Evolutionary conservation across 2,113 vertebrate species (phyloP), one percentile per base, ranked within the genome.

Genomic region (Mellivora capensis): DNA sequence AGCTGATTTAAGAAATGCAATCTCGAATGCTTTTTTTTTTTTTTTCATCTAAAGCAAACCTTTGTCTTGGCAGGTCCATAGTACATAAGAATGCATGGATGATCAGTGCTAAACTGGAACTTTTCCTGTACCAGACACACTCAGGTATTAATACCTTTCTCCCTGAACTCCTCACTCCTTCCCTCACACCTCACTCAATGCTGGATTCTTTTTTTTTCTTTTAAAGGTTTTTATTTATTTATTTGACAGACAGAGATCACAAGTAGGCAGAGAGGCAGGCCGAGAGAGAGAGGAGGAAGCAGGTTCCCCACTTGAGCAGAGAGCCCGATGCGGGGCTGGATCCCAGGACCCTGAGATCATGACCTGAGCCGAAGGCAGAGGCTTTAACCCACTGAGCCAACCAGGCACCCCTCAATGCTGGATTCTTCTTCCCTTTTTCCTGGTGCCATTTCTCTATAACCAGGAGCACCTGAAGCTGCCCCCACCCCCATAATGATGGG

Each of bases 101-200:
- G 52, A 94, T 99, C 98, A 99, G 99, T 91, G 99, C 99, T 23
- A 99, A 98, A 57, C 99, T 98, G 87, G 98, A 99, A 1, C 98
- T 99, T 74, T 99, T 99, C 92, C 90, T 99, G 91, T 99, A 98
- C 39, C 99, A 99, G 20, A 99, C 98, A 0, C 72, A 98, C 81
- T 88, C 99, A 99, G 99, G 99, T 99, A 98, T 25, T 23, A 1
- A 31, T 15, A 42, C 34, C 6, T 49, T 67, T 71, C 9, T 39
- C 3, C 12, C 11, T 37, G 6, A 29, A 9, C 23, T 29, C 15
- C 20, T 54, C 1, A 2, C 11, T 6, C 10, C 49, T 64, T 67
- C 20, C n/a, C 4, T 76, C 29, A 23, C 0, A 0, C 21, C n/a
- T 80, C 29, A 3, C 27, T 29, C 15, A 54, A 13, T 0, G 17